A percentile compares a stretch with the other conserved stretches of the same genome.
Conservation (phyloP, 23 tunicate genomes). For the Trididemnum miniatum region DNA sequence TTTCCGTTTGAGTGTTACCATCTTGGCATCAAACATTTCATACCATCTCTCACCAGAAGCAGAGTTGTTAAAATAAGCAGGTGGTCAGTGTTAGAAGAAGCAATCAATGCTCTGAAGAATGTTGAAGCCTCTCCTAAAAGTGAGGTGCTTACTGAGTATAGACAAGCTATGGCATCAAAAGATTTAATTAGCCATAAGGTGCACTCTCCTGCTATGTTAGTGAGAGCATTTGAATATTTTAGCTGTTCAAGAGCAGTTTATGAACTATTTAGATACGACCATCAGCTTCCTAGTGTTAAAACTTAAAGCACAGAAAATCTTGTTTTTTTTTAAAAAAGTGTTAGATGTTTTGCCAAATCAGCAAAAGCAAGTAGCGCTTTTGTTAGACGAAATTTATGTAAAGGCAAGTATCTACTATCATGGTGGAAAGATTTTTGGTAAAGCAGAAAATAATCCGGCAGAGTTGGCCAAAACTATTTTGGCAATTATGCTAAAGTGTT, state of each 20-base stretch:
- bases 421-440: conserved; percentile 10
- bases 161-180: not conserved
- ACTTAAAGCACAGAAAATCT: not conserved
- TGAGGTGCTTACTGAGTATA: not conserved
- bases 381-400: conserved; percentile 4
- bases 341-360: not conserved
- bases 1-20: conserved; percentile 7
- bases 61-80: not conserved
- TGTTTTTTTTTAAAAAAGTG: not conserved
- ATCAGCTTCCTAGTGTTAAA: conserved; percentile 9
- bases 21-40: not conserved
- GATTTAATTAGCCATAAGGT: not conserved
- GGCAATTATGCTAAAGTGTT: not conserved
- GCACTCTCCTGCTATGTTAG: not conserved
- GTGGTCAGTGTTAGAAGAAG: conserved; percentile 17
- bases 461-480: not conserved
- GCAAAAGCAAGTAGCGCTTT: not conserved
- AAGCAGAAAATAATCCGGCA: not conserved
- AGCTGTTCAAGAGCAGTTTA: not conserved
- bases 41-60: not conserved
- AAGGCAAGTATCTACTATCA: conserved; percentile 4
- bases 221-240: conserved; percentile 14
- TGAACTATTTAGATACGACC: not conserved
- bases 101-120: not conserved
- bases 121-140: not conserved